Evolutionary conservation across 2,797 vertebrate species (phyloP), one percentile per base, ranked within the genome.

Genomic region (Eremophila alpestris): DNA sequence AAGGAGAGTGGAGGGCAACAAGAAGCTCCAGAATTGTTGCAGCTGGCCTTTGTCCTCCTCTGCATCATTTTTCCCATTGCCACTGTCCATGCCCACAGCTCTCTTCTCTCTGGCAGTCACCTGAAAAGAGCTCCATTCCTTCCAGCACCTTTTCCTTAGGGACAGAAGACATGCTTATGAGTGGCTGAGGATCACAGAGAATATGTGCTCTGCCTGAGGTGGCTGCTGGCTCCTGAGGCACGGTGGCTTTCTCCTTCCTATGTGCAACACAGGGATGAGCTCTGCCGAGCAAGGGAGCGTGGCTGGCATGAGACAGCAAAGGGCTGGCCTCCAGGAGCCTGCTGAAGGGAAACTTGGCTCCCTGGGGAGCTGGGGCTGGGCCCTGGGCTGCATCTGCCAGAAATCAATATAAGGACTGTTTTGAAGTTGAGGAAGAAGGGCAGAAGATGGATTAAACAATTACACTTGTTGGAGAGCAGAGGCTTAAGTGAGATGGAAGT

Each of bases 191-290:
- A 43, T 46, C 30, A 58, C 0, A 4, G 43, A 60, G 23, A 16
- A 18, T 20, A 18, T 20, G 10, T 30, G 56, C 56, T 45, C 34
- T 60, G 41, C 22, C 23, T 0, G 0, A 54, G 59, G 36, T 3
- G 7, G 49, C 55, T 10, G 4, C 48, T 65, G 48, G 71, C 55
- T 79, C 27, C 46, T 1, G 20, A 55, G 62, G 54, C 38, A 56
- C 1, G 6, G 52, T 51, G 36, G n/a, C 40, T 27, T 34, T 55
- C 38, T 76, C 34, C 51, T 55, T 55, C 29, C 64, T 36, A 11
- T 3, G 26, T 2, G 20, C n/a, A 55, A 55, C 0, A 6, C n/a
- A 63, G 30, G 0, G 0, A 77, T 10, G 45, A 59, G 36, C 30
- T 80, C 43, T 58, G 85, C 38, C 3, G 49, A 68, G 43, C 1